phyloP scores from a whole-genome alignment of 2,888 invertebrate genomes.

The Microctonus hyperodae region DNA sequence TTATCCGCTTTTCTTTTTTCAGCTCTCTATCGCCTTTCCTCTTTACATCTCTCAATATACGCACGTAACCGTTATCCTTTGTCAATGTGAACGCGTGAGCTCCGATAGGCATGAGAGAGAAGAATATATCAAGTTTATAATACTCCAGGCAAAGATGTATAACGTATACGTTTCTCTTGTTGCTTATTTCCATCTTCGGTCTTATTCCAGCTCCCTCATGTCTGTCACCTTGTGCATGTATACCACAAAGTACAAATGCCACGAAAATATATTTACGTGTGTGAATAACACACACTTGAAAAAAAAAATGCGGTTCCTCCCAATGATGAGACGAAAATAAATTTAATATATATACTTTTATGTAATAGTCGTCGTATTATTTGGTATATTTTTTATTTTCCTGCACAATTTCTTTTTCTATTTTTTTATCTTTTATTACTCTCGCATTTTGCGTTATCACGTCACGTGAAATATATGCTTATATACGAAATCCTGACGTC shows the following conservation, averaged over 20 bases:
- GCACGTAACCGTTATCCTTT: constrained; percentile 25
- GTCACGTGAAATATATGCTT: constrained; percentile 41
- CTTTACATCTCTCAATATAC: background rate
- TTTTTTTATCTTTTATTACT: constrained; percentile 31
- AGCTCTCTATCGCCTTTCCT: too few relatives aligned
- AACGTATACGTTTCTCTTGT: too few relatives aligned
- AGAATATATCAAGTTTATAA: background rate
- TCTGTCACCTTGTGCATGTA: background rate
- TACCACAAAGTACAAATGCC: background rate
- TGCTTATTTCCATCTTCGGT: too few relatives aligned
- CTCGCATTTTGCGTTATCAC: constrained; percentile 41
- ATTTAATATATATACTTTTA: background rate
- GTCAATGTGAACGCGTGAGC: constrained; percentile 18
- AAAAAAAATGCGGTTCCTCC: background rate
- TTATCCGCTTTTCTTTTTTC: background rate
- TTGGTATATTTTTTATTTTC: constrained; percentile 24
- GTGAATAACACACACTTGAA: background rate
- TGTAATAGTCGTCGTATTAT: constrained; percentile 20
- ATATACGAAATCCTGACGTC: constrained; percentile 36
- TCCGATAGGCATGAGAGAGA: background rate
- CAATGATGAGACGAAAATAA: background rate
- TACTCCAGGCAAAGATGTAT: too few relatives aligned
- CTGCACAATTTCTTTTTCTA: constrained; percentile 8
- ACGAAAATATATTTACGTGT: background rate
- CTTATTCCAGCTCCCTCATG: background rate